A percentile compares a stretch with the other conserved stretches of the same genome.
phyloP scores from a whole-genome alignment of 2,888 invertebrate genomes.

The Epinotia nisella region DNA sequence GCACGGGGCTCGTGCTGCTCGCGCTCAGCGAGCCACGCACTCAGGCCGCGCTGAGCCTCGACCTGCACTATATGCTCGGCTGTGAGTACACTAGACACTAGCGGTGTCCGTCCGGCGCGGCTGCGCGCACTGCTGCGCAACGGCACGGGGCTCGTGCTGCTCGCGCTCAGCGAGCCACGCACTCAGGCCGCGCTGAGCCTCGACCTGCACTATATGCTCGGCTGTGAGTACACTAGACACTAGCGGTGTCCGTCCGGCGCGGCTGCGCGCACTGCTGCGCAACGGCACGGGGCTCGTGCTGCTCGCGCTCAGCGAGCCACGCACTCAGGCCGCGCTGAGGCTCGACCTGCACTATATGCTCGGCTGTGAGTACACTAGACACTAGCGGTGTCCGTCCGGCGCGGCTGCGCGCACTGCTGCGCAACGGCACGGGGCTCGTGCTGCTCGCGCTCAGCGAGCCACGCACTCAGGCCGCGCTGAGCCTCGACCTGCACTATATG shows the following conservation, averaged over 20 bases:
- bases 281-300: conserved; percentile 58
- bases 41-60: conserved; percentile 67
- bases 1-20: conserved; percentile 62
- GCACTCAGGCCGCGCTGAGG: conserved; percentile 65
- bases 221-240: conserved; percentile 47
- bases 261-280: background rate
- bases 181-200: conserved; percentile 68
- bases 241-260: background rate
- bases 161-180: conserved; percentile 55
- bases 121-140: background rate
- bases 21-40: conserved; percentile 55
- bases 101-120: background rate
- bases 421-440: conserved; percentile 39
- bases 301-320: conserved; percentile 56
- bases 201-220: conserved; percentile 66
- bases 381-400: background rate
- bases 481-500: conserved; percentile 66
- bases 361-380: conserved; percentile 47
- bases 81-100: conserved; percentile 47
- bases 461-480: conserved; percentile 64
- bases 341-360: conserved; percentile 69
- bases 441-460: conserved; percentile 56
- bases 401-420: background rate
- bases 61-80: conserved; percentile 64
- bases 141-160: conserved; percentile 44